Evolutionary conservation across 2,797 vertebrate species (phyloP), one percentile per base, ranked within the genome.

Genomic region (Pristis pectinata): DNA sequence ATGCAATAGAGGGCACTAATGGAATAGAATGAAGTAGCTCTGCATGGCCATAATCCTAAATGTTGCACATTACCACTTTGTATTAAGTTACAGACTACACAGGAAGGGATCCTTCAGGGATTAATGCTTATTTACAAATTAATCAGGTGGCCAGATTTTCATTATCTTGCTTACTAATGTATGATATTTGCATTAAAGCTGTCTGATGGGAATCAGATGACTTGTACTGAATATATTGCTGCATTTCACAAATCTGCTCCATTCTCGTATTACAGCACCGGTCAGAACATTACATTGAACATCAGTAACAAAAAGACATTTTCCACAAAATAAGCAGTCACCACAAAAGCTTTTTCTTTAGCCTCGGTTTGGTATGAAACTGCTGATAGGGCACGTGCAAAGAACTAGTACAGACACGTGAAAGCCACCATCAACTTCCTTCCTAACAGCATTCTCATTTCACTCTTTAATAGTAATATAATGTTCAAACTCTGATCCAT

Each of bases 261-360:
- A 7, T 67, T 94, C 70, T 56, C 17, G 70, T 70, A 34, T 74
- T 76, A 56, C 92, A 24, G 49, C 67, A 72, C 37, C 92, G 76
- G 67, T 49, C 41, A 94, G 53, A 74, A 76, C 70, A 76, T 56
- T 53, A 74, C 37, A 94, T 30, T 76, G 92, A 76, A 74, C 92
- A 53, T 94, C 92, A 94, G 92, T 19, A 94, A 70, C 49, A 94
- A n/a, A 94, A 6, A 94, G 92, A 41, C 92, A 76, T 94, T 94
- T 76, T 94, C 91, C 92, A 94, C 70, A 94, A 74, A 76, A 94
- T 70, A 56, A 94, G 67, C 70, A 94, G 41, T 92, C 92, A 53
- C 67, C 92, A 49, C 92, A 94, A 94, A 94, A 94, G 72, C 92
- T 76, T 76, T 76, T 76, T 94, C 67, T 74, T 76, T 76, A 76